Base-by-base conservation (phyloP, 2,113 vertebrate genomes). In the Bettongia penicillata region DNA sequence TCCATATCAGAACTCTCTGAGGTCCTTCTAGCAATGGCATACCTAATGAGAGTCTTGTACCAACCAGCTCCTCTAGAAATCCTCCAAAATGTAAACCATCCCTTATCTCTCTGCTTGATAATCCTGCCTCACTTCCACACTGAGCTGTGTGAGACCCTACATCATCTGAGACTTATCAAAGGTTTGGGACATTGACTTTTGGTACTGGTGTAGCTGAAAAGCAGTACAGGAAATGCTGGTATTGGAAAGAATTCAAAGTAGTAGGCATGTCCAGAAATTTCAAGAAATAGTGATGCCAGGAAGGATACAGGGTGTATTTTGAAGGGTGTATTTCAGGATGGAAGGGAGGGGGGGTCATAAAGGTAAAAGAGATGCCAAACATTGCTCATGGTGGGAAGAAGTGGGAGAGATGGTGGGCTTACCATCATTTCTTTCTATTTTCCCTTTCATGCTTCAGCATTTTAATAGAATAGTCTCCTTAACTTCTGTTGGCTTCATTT, bases 401-500 rank as follows among this genome's bases (percentile, higher is more conserved):
- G 0, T 43, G 4, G 93, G 48, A 93, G 90, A 16, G 43, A 1
- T 55, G 37, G 92, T 91, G n/a, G 91, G 57, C 51, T 48, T 92
- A 51, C 48, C 48, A 48, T 48, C 48, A 93, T 28, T 43, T 84
- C 91, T 89, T 26, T 92, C 94, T 49, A 94, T 11, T 96, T 19
- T 51, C 26, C 91, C 91, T 28, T 95, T 95, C 53, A 49, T 93
- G 51, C 94, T 43, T 37, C 53, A 89, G 37, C 28, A 49, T 94
- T 84, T 96, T n/a, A 52, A 26, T 89, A 89, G 92, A 4, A 0
- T 61, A 90, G 84, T 91, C 92, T 61, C 25, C 91, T 95, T 91
- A 47, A 48, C 93, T 95, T 91, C 14, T 77, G 14, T 84, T n/a
- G 51, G 51, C 92, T 90, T 94, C 90, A 55, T 93, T 95, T 91